Evolutionary conservation across 1,140 invertebrate species (phyloP).

Genomic region (Eupeodes corollae): DNA sequence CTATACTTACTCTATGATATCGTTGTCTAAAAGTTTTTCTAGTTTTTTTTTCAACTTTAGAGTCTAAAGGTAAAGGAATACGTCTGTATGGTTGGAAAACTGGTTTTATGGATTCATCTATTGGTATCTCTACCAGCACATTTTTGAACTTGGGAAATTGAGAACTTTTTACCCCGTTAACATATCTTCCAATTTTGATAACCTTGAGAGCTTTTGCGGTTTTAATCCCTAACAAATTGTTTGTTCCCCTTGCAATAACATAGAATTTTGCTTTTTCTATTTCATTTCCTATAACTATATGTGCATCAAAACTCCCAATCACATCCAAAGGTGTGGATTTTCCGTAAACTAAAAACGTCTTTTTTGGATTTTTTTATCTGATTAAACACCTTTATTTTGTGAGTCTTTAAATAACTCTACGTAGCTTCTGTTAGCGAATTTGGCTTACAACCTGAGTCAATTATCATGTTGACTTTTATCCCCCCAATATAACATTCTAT

Average conservation of each 20-base stretch:
- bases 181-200: conserved; percentile 15
- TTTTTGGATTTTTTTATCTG: not conserved
- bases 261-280: conserved; percentile 12
- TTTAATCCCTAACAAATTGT: conserved; percentile 10
- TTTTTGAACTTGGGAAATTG: conserved; percentile 27
- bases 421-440: conserved; percentile 4
- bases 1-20: conserved; percentile 22
- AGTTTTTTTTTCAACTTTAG: conserved; percentile 2
- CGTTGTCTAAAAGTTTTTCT: conserved; percentile 12
- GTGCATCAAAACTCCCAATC: conserved; percentile 4
- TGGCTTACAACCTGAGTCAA: conserved; percentile 11
- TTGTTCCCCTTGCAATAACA: conserved; percentile 10
- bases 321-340: not conserved
- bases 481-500: conserved; percentile 6
- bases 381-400: not conserved
- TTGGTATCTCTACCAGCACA: conserved; percentile 17
- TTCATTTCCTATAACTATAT: conserved; percentile 13
- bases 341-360: not conserved
- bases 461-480: conserved; percentile 8
- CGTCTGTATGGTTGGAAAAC: conserved; percentile 14
- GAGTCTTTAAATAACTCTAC: not conserved
- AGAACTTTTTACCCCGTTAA: not conserved
- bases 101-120: conserved; percentile 10
- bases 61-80: not conserved
- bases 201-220: conserved; percentile 16